Base-by-base conservation (phyloP, 2,888 invertebrate genomes). In the Metopia argyrocephala region DNA sequence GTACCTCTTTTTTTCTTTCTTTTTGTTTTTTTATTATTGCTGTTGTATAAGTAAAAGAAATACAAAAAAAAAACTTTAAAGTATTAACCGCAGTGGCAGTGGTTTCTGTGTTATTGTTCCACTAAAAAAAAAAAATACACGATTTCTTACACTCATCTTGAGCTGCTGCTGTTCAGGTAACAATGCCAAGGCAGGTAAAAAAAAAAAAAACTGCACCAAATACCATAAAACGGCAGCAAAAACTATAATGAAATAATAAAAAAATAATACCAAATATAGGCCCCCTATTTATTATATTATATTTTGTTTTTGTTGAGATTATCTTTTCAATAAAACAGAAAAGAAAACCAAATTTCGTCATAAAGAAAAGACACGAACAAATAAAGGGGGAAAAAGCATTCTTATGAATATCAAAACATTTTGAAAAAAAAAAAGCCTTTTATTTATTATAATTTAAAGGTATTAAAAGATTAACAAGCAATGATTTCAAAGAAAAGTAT, bases 111-210 rank as follows among this genome's bases (percentile, higher is more conserved):
- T 62, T 68, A 62, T 76, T 76, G 62, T 76, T 56, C 46, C 54
- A 76, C 62, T 52, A 69, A 76, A 76, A 54, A 2, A 62, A 25
- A 64, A 25, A 50, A 25, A 25, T 27, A 57, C 48, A 59, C 54
- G 15, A 12, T 38, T 25, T 48, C 25, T 23, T 31, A 3, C 9
- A 31, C 31, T 31, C 31, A 31, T 31, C 31, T 31, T 31, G 31
- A 31, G 31, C 31, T 31, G 31, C n/a, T n/a, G 20, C 52, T 68
- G 28, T 70, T 62, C 68, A 80, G 79, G 79, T 80, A 76, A 80
- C 79, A 80, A 80, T 80, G 76, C 79, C 70, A 76, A 76, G 79
- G 79, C 79, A 80, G 79, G 79, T 80, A 80, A 76, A 73, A 52
- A 28, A 31, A 52, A 18, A 18, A 48, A 66, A 9, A 48, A 28